Evolutionary conservation across 1,140 invertebrate genomes (phyloP), one percentile per base, ranked within the genome.

Genomic region (Macrotrachela quadricornifera): DNA sequence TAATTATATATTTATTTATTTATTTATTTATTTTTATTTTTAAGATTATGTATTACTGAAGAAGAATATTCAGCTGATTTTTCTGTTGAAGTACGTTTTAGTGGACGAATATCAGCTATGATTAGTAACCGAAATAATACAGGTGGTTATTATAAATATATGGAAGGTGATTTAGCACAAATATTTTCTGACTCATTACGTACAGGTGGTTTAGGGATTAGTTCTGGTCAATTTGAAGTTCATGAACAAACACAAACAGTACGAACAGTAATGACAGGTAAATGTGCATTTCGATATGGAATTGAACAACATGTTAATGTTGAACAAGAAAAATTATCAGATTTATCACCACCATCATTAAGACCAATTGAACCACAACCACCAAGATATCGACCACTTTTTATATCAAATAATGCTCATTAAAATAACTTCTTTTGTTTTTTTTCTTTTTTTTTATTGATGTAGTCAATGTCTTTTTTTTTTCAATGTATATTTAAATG

Each of bases 291-390:
- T 49, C 18, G 52, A 37, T 17, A 46, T n/a, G 52, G 52, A 36
- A 46, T 54, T 15, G 52, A 54, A 45, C 52, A 54, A 39, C 18
- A 47, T 15, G 52, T 54, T 36, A 41, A 42, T 15, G 17, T 53
- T 14, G 15, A 46, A 13, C 43, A 53, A 42, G 45, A 53, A 46
- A 40, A 43, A 10, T 15, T 53, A 30, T 4, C 21, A 4, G 21
- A 30, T 8, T 30, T 8, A 30, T 4, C 8, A 4, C 8, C 21
- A 30, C 21, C 21, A 30, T 30, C 21, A 30, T 2, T 2, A 4
- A 30, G 21, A 30, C 2, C 21, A 30, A 30, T 4, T 30, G 21
- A 30, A 4, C 21, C 21, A 30, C 21, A 2, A 30, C 21, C 21
- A 30, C 21, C 21, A 30, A 30, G 21, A 30, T 30, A 30, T 30